Conservation (phyloP, 2,888 invertebrate genomes). For the Chloromyia formosa region DNA sequence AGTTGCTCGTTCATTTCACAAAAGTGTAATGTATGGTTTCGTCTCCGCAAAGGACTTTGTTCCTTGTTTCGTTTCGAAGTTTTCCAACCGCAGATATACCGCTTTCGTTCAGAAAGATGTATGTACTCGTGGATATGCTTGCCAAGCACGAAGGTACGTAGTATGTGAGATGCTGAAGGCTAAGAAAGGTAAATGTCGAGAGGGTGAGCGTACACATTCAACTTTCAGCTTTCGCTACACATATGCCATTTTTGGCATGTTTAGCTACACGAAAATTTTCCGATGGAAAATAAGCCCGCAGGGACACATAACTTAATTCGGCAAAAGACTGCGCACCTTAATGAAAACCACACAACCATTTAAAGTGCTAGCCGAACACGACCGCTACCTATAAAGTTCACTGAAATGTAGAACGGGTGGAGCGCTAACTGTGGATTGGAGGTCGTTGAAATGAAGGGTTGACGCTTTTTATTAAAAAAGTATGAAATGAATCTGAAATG, state of each 20-base stretch:
- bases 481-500: too few species aligned
- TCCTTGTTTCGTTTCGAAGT: constrained; percentile 32
- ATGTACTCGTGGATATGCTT: neutral
- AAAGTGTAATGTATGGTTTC: constrained; percentile 16
- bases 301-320: constrained; percentile 40
- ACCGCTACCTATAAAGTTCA: constrained; percentile 34
- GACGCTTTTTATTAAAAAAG: too few species aligned
- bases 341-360: constrained; percentile 39
- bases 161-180: neutral
- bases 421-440: neutral
- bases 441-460: too few species aligned
- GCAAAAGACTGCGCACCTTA: constrained; percentile 35
- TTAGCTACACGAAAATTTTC: constrained; percentile 33
- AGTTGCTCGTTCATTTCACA: constrained; percentile 25
- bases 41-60: constrained; percentile 27
- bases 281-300: constrained; percentile 41
- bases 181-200: constrained; percentile 11
- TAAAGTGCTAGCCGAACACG: constrained; percentile 30
- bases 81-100: constrained; percentile 8
- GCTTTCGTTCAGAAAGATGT: neutral
- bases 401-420: neutral
- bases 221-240: constrained; percentile 27
- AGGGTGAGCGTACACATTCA: neutral
- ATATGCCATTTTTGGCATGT: constrained; percentile 39
- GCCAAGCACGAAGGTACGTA: neutral